Percentiles rank a stretch among this genome's conserved stretches.
Conservation (phyloP, 1,140 invertebrate genomes). For the Tetramorium parvispinum region DNA sequence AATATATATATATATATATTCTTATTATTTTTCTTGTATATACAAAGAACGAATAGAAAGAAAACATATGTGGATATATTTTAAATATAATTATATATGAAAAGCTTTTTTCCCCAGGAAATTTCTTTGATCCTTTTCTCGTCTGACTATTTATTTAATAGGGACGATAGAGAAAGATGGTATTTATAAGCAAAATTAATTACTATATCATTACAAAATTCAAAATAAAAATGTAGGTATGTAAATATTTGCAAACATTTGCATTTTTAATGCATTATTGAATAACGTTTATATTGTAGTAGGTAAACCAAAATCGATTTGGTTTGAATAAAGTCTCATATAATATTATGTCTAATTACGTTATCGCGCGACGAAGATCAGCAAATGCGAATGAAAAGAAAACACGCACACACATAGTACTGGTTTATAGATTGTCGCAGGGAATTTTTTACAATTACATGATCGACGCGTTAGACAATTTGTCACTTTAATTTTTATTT, state of each 20-base stretch:
- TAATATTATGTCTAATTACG: background rate
- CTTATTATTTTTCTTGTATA: no score
- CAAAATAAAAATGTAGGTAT: background rate
- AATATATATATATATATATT: no score
- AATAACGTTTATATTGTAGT: background rate
- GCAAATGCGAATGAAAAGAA: background rate
- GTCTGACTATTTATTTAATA: background rate
- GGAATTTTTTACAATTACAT: background rate
- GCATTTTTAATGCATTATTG: background rate
- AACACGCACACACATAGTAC: background rate
- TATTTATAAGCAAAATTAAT: background rate
- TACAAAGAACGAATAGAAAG: no score
- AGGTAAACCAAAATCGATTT: background rate
- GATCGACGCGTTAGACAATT: background rate
- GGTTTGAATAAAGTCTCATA: background rate
- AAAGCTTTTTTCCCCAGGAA: no score
- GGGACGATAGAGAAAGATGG: background rate
- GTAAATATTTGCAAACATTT: background rate
- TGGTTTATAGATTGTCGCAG: background rate
- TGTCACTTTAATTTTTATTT: constrained; percentile 17
- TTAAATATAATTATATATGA: no score
- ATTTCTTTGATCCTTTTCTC: background rate
- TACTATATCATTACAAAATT: background rate
- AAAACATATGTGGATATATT: no score
- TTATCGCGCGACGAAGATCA: background rate